Evolutionary conservation across 2,888 invertebrate species (phyloP), one percentile per base, ranked within the genome.

Genomic region (Alloscopus bannaensis): DNA sequence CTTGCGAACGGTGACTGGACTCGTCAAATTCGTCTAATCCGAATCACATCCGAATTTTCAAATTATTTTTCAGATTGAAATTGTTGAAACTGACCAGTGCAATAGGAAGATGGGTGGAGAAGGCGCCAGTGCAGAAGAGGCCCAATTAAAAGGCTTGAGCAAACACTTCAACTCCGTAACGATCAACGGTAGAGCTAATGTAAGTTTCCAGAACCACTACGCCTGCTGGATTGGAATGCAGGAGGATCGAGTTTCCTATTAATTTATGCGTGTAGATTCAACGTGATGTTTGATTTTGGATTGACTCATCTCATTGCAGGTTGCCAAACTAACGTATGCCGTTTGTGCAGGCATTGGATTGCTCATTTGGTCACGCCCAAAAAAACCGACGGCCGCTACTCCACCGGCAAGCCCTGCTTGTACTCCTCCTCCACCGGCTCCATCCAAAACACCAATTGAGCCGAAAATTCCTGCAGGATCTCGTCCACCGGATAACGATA

Each of bases 91-190:
- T n/a, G n/a, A n/a, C n/a, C n/a, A n/a, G n/a, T n/a, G n/a, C n/a
- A n/a, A n/a, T n/a, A n/a, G n/a, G n/a, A n/a, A n/a, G n/a, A 66
- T 66, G 66, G 66, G 36, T 20, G 70, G 59, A n/a, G 59, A 45
- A 13, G 57, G 31, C 2, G 28, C 20, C 20, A 31, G 13, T 6
- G 22, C 40, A 11, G 78, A 81, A 64, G 81, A 26, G 20, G 72
- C 78, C 16, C 72, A 78, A 3, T 28, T 81, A 6, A 72, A 65
- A 20, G 81, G 81, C 2, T 24, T 81, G 11, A 52, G 64, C 20
- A 78, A 70, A 29, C 69, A 78, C 47, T 81, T 81, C 45, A 81
- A 81, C 22, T 73, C 78, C 6, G 70, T 78, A 0, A 81, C 81
- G 1, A 40, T 73, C 24, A 29, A 29, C n/a, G 81, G 81, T 28